These are phyloP conservation scores for Lepeophtheirus nordmannii DNA, from an alignment of 2,888 invertebrate species.

Conservation along the genomic window DNA sequence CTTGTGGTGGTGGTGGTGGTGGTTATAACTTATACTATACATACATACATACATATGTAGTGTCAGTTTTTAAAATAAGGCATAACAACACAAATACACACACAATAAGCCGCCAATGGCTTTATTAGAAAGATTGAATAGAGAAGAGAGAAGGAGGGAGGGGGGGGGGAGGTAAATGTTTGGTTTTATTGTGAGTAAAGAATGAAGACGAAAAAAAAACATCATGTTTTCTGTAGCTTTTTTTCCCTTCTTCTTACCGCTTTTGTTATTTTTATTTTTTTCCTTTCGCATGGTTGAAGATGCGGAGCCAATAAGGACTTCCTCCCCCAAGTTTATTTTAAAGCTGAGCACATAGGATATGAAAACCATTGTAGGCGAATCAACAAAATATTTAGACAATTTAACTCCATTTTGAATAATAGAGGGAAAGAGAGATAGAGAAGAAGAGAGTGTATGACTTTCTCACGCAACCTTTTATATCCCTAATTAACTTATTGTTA, in stretches of 20 bases:
- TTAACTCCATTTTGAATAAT: background rate
- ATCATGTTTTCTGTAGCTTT: background rate
- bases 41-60: too few relatives aligned
- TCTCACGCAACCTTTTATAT: too few relatives aligned
- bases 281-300: slow-evolving; percentile 7
- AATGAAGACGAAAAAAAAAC: background rate
- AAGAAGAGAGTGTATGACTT: too few relatives aligned
- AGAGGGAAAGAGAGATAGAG: background rate
- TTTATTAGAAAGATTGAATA: background rate
- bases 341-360: too few relatives aligned
- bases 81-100: slow-evolving; percentile 5
- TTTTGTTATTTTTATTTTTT: background rate
- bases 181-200: slow-evolving; percentile 1
- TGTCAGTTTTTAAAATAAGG: background rate
- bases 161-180: background rate
- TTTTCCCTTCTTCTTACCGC: background rate
- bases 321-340: too few relatives aligned
- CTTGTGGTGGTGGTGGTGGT: background rate
- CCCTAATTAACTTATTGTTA: too few relatives aligned
- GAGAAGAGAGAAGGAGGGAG: background rate
- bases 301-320: background rate
- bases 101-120: slow-evolving; percentile 4
- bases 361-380: background rate
- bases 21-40: too few relatives aligned
- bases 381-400: slow-evolving; percentile 1